A percentile compares a stretch with the other conserved stretches of the same genome.
These are phyloP conservation scores for Hydra vulgaris DNA, from an alignment of 30 jellyfish, hydroid and myxozoan species.

Conservation along the genomic window DNA sequence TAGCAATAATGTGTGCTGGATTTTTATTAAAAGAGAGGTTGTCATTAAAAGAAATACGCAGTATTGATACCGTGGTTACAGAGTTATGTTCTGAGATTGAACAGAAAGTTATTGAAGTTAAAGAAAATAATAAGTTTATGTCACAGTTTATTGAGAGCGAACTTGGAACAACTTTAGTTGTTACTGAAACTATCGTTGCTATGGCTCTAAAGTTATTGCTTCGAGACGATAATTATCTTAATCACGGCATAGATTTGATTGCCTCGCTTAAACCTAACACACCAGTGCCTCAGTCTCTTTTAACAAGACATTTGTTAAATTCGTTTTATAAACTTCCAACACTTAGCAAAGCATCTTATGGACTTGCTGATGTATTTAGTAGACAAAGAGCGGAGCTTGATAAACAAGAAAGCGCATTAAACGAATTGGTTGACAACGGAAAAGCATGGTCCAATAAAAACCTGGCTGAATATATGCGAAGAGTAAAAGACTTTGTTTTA, in stretches of 20 bases:
- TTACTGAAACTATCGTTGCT: slow-evolving; percentile 71
- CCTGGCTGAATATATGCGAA: slow-evolving; percentile 50
- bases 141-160: slow-evolving; percentile 16
- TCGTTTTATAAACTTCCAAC: slow-evolving; percentile 64
- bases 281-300: slow-evolving; percentile 47
- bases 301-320: slow-evolving; percentile 44
- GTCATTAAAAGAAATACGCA: slow-evolving; percentile 30
- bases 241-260: slow-evolving; percentile 61
- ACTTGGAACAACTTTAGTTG: slow-evolving; percentile 25
- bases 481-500: slow-evolving; percentile 44
- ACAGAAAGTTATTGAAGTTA: slow-evolving; percentile 16
- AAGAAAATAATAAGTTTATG: slow-evolving; percentile 14
- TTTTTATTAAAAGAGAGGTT: slow-evolving; percentile 42
- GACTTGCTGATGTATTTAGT: slow-evolving; percentile 47
- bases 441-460: slow-evolving; percentile 88
- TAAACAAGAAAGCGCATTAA: slow-evolving; percentile 23
- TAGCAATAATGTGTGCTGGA: slow-evolving; percentile 64
- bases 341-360: slow-evolving; percentile 30
- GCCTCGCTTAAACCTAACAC: slow-evolving; percentile 61
- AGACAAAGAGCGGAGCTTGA: slow-evolving; percentile 20
- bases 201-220: slow-evolving; percentile 47
- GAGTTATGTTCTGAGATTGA: slow-evolving; percentile 40
- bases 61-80: slow-evolving; percentile 55
- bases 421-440: slow-evolving; percentile 69
- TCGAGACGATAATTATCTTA: slow-evolving; percentile 32